Percentiles rank a stretch among this genome's conserved stretches.
Evolutionary conservation across 2,888 invertebrate genomes (phyloP).

Genomic region (Noctua janthe): DNA sequence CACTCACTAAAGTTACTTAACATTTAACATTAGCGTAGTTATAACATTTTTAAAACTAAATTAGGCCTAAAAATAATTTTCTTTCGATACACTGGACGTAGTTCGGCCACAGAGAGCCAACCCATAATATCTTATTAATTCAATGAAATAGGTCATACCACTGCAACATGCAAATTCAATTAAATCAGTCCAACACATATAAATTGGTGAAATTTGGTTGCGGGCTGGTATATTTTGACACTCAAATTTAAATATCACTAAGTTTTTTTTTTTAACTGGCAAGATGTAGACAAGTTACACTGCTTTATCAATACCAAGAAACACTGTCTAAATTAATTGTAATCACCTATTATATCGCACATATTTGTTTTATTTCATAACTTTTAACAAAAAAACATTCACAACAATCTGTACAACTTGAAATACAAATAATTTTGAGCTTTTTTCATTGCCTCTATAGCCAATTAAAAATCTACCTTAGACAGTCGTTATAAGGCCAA

Average conservation of each 20-base stretch:
- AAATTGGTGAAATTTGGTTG: background rate
- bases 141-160: background rate
- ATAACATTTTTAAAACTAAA: conserved; percentile 1
- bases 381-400: conserved; percentile 12
- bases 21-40: background rate
- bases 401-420: background rate
- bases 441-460: background rate
- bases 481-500: background rate
- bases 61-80: background rate
- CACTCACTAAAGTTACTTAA: background rate
- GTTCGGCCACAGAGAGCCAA: background rate
- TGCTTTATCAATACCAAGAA: conserved; percentile 1
- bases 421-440: conserved; percentile 4
- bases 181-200: background rate
- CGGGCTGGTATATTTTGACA: background rate
- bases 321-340: conserved; percentile 2
- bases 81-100: background rate
- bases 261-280: conserved; percentile 14
- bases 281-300: conserved; percentile 28
- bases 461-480: conserved; percentile 15
- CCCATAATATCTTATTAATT: background rate
- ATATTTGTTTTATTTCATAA: background rate
- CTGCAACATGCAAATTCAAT: background rate
- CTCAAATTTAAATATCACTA: background rate
- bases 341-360: background rate